phyloP scores from a whole-genome alignment of 2,113 vertebrate species.

The Hydrochoerus hydrochaeris region DNA sequence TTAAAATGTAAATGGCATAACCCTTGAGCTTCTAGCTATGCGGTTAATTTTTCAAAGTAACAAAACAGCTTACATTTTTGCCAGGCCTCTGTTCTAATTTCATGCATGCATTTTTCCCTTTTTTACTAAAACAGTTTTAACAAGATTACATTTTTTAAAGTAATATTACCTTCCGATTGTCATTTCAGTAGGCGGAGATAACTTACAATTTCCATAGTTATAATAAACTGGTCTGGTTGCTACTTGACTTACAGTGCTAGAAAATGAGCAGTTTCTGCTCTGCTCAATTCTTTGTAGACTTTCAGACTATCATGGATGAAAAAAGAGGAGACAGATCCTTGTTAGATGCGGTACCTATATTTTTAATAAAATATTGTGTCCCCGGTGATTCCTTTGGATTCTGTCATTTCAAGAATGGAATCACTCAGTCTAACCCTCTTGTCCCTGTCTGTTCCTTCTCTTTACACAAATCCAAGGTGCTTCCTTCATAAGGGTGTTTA shows the following conservation, averaged over 20 bases:
- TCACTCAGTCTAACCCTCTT: background rate
- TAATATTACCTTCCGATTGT: background rate
- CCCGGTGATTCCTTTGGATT: background rate
- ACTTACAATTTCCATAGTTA: background rate
- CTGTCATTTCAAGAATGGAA: background rate
- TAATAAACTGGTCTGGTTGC: background rate
- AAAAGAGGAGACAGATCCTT: background rate
- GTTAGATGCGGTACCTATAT: background rate
- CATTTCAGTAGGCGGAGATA: background rate
- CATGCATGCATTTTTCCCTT: background rate
- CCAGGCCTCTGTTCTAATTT: conserved; percentile 3
- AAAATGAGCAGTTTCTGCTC: background rate
- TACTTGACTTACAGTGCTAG: background rate
- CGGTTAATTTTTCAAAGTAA: conserved; percentile 49
- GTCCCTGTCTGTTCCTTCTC: background rate
- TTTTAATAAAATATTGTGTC: background rate
- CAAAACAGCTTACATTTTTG: background rate
- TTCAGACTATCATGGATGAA: background rate
- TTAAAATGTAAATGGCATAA: conserved; percentile 59
- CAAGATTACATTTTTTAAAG: conserved; percentile 55
- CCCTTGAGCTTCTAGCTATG: conserved; percentile 14
- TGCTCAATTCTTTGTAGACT: too few relatives aligned
- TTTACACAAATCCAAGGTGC: background rate
- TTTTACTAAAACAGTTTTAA: conserved; percentile 21
- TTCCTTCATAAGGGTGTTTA: background rate